phyloP scores from a whole-genome alignment of 1,140 invertebrate species.

The Rhynchophorus ferrugineus region DNA sequence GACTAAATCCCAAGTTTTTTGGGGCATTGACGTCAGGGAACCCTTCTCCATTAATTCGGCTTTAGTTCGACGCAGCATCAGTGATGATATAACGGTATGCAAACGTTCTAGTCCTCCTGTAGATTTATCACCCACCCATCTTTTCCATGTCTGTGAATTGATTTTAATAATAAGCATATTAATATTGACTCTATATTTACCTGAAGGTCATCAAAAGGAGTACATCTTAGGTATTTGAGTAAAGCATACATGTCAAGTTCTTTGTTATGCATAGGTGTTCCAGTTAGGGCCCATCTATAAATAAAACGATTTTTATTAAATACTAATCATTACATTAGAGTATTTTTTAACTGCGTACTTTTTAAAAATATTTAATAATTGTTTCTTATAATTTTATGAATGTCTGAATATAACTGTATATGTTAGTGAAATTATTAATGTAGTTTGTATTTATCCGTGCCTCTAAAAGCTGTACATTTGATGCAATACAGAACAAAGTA shows the following conservation, averaged over 20 bases:
- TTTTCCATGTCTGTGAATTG: conserved; percentile 52
- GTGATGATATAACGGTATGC: conserved; percentile 67
- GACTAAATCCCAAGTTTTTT: conserved; percentile 51
- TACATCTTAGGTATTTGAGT: conserved; percentile 74
- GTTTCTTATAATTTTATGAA: neutral
- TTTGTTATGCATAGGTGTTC: conserved; percentile 93
- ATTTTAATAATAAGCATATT: neutral
- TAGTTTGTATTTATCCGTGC: neutral
- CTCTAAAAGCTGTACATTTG: neutral
- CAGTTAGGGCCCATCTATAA: conserved; percentile 78
- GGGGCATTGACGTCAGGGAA: conserved; percentile 54
- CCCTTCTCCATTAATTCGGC: conserved; percentile 58
- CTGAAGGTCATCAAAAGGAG: conserved; percentile 79
- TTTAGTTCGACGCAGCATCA: conserved; percentile 82
- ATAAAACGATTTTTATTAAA: neutral
- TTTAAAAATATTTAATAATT: neutral
- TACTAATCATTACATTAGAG: no score
- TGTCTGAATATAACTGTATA: neutral
- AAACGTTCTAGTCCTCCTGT: conserved; percentile 63
- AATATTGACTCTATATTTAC: conserved; percentile 35
- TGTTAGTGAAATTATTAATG: neutral
- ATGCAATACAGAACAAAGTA: neutral
- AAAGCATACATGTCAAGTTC: conserved; percentile 82
- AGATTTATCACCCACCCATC: conserved; percentile 69
- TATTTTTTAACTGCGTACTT: no score